Conservation (phyloP, 2,113 vertebrate genomes). For the Papio anubis region DNA sequence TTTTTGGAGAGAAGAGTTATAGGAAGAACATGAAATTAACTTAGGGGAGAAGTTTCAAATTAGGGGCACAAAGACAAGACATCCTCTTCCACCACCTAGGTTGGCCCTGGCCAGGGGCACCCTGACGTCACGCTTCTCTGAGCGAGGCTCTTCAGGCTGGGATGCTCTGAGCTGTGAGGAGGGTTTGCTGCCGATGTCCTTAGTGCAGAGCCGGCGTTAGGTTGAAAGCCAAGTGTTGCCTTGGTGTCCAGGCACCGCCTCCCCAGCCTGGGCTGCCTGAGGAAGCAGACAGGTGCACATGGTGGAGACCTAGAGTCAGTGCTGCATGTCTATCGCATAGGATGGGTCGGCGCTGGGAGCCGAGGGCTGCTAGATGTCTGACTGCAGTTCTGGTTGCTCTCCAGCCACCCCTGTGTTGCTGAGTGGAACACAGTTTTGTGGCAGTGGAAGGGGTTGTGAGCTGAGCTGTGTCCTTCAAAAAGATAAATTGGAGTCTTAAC, state of each 20-base stretch:
- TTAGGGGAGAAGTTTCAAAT: not conserved
- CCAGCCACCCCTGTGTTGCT: not conserved
- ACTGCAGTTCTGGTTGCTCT: fast-evolving
- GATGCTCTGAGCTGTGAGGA: fast-evolving
- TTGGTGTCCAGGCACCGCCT: not conserved
- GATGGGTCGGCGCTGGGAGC: fast-evolving
- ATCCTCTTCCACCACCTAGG: fast-evolving
- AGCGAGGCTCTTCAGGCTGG: not conserved
- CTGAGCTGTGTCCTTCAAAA: fast-evolving
- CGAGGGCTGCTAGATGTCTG: not conserved
- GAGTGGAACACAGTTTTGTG: not conserved
- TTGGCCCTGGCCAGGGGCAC: fast-evolving
- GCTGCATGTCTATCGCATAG: fast-evolving
- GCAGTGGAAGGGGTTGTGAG: not conserved
- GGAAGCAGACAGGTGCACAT: not conserved
- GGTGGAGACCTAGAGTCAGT: fast-evolving
- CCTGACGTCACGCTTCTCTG: fast-evolving
- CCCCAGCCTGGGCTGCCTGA: not conserved
- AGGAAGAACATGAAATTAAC: not conserved
- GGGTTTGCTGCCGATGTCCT: fast-evolving
- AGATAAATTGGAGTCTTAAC: fast-evolving
- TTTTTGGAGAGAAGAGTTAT: not conserved
- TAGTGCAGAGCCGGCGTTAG: not conserved
- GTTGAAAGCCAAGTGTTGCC: fast-evolving
- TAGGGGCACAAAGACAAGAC: fast-evolving